A percentile compares a stretch with the other conserved stretches of the same genome.
Conservation (phyloP, 2,888 invertebrate genomes). For the Amphipyra berbera region DNA sequence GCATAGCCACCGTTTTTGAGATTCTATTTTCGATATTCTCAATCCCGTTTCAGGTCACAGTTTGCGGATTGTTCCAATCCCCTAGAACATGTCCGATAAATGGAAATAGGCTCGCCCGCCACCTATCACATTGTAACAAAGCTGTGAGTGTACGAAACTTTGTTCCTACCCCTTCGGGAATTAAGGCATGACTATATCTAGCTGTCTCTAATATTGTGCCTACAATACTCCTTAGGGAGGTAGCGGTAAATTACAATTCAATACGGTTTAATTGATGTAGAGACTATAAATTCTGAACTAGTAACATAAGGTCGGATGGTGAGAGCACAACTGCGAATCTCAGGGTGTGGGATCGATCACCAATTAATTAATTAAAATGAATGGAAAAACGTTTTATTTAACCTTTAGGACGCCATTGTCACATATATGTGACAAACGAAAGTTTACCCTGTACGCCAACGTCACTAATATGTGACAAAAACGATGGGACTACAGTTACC, state of each 20-base stretch:
- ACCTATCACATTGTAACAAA: constrained; percentile 24
- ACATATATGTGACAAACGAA: too few relatives aligned
- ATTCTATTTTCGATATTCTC: constrained; percentile 8
- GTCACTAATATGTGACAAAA: too few relatives aligned
- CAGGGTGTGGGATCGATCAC: too few relatives aligned
- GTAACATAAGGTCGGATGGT: too few relatives aligned
- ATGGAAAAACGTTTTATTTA: too few relatives aligned
- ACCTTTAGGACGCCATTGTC: too few relatives aligned
- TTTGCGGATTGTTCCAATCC: constrained; percentile 28
- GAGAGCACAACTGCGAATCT: not conserved
- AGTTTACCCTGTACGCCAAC: too few relatives aligned
- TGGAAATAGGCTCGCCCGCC: constrained; percentile 38
- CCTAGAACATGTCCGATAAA: constrained; percentile 39
- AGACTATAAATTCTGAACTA: too few relatives aligned
- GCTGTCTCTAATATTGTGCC: not conserved
- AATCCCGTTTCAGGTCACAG: constrained; percentile 17
- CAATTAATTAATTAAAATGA: too few relatives aligned
- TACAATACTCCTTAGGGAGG: not conserved
- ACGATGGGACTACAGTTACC: too few relatives aligned
- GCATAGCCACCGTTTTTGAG: not conserved
- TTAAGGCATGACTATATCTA: constrained; percentile 10
- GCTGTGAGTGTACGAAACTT: constrained; percentile 9
- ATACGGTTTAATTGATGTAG: not conserved
- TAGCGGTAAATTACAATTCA: not conserved
- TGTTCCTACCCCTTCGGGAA: constrained; percentile 4